A percentile compares a stretch with the other conserved stretches of the same genome.
Evolutionary conservation across 2,888 invertebrate species (phyloP).

Genomic region (Eledona agricola): DNA sequence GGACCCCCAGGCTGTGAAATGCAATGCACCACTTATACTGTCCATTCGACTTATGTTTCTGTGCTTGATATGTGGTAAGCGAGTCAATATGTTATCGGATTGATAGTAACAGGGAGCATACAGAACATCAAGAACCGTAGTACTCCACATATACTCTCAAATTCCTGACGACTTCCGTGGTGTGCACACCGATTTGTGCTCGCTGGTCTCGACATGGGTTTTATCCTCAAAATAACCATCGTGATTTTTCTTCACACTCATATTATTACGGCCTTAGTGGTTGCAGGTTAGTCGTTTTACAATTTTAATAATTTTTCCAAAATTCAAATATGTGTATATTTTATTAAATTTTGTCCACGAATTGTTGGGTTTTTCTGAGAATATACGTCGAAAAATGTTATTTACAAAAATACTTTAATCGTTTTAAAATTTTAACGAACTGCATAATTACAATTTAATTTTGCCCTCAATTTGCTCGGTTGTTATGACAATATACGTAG

Average conservation of each 20-base stretch:
- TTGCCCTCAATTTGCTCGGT: too few relatives aligned
- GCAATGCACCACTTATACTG: slow-evolving; percentile 45
- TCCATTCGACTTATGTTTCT: slow-evolving; percentile 42
- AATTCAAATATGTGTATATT: slow-evolving; percentile 2
- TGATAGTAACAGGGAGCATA: slow-evolving; percentile 49
- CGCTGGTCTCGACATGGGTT: slow-evolving; percentile 30
- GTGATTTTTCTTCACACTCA: slow-evolving; percentile 24
- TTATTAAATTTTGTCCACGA: not conserved
- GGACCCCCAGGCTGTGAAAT: slow-evolving; percentile 47
- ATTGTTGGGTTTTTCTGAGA: not conserved
- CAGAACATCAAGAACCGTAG: slow-evolving; percentile 51
- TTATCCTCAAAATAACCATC: slow-evolving; percentile 34
- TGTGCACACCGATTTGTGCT: slow-evolving; percentile 44
- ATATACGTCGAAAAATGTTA: not conserved
- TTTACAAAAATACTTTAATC: too few relatives aligned
- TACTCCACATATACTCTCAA: slow-evolving; percentile 52
- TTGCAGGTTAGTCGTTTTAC: slow-evolving; percentile 36
- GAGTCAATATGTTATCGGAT: slow-evolving; percentile 50
- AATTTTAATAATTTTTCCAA: slow-evolving; percentile 12
- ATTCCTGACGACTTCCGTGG: slow-evolving; percentile 45
- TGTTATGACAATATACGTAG: too few relatives aligned
- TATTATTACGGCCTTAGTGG: slow-evolving; percentile 27
- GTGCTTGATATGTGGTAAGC: slow-evolving; percentile 32
- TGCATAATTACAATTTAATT: too few relatives aligned
- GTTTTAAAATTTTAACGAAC: too few relatives aligned